Conservation (phyloP, 2,888 invertebrate genomes). For the Mechanitis messenoides region DNA sequence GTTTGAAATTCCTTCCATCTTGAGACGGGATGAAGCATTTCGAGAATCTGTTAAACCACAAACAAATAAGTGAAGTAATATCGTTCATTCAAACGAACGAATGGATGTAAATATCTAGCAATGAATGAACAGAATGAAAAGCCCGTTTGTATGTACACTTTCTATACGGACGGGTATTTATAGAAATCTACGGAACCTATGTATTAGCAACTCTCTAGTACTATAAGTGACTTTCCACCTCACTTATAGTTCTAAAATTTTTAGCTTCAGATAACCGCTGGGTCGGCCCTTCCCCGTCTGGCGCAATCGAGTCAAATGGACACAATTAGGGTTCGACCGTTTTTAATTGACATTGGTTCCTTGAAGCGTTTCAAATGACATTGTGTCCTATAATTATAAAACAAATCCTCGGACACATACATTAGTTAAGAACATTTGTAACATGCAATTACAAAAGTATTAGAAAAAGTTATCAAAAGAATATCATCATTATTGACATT, state of each 20-base stretch:
- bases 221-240: background rate
- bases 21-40: background rate
- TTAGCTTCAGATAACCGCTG: conserved; percentile 33
- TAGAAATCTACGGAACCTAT: too few relatives aligned
- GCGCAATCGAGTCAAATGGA: conserved; percentile 58
- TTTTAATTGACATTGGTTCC: conserved; percentile 64
- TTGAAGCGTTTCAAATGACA: conserved; percentile 33
- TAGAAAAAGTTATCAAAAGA: too few relatives aligned
- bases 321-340: conserved; percentile 57
- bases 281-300: conserved; percentile 38
- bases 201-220: background rate
- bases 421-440: background rate
- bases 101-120: too few relatives aligned
- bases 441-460: too few relatives aligned
- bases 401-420: too few relatives aligned
- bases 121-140: too few relatives aligned
- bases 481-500: too few relatives aligned
- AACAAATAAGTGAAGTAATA: too few relatives aligned
- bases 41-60: too few relatives aligned
- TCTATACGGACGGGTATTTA: too few relatives aligned
- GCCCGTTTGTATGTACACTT: too few relatives aligned
- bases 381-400: conserved; percentile 5
- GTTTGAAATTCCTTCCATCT: background rate
- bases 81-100: too few relatives aligned
- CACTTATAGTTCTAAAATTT: conserved; percentile 10